Evolutionary conservation across 2,888 invertebrate genomes (phyloP).

Genomic region (Drosophila formosana): DNA sequence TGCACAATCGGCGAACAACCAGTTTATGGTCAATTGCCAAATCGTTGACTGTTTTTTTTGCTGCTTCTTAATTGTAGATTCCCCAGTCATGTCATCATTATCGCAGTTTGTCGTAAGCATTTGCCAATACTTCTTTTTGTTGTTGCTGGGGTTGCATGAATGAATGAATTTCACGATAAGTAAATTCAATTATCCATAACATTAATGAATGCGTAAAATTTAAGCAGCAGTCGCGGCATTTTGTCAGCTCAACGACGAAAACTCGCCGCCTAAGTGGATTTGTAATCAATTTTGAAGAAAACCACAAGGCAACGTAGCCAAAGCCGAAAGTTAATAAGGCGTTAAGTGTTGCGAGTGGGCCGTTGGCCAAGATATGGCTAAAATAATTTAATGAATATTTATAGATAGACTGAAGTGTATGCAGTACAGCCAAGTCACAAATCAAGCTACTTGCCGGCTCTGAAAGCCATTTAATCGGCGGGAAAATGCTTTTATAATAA

Average conservation of each 20-base stretch:
- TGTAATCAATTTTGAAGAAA: slow-evolving; percentile 63
- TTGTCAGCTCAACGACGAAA: slow-evolving; percentile 46
- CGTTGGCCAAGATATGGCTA: slow-evolving; percentile 57
- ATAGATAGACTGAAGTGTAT: slow-evolving; percentile 47
- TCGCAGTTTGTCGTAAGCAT: slow-evolving; percentile 34
- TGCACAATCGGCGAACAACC: slow-evolving; percentile 38
- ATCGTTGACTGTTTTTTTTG: slow-evolving; percentile 24
- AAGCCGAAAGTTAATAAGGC: slow-evolving; percentile 57
- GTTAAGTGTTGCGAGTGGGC: slow-evolving; percentile 64
- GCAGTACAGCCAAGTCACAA: slow-evolving; percentile 2
- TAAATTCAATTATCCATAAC: slow-evolving; percentile 77
- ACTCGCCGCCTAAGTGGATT: slow-evolving; percentile 59
- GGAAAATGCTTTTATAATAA: not conserved
- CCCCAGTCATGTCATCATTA: slow-evolving; percentile 45
- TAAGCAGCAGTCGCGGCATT: slow-evolving; percentile 63
- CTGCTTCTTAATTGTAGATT: slow-evolving; percentile 31
- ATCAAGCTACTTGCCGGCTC: slow-evolving; percentile 19
- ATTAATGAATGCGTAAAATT: slow-evolving; percentile 80
- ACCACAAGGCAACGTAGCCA: slow-evolving; percentile 12
- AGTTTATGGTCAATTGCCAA: slow-evolving; percentile 47
- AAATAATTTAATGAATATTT: slow-evolving; percentile 66
- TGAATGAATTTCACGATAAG: slow-evolving; percentile 79
- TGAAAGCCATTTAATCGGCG: slow-evolving; percentile 2
- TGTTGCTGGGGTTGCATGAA: slow-evolving; percentile 50
- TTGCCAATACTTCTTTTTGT: slow-evolving; percentile 36